A percentile compares a stretch with the other conserved stretches of the same genome.
Evolutionary conservation across 2,113 vertebrate genomes (phyloP).

Genomic region (Nibea coibor): DNA sequence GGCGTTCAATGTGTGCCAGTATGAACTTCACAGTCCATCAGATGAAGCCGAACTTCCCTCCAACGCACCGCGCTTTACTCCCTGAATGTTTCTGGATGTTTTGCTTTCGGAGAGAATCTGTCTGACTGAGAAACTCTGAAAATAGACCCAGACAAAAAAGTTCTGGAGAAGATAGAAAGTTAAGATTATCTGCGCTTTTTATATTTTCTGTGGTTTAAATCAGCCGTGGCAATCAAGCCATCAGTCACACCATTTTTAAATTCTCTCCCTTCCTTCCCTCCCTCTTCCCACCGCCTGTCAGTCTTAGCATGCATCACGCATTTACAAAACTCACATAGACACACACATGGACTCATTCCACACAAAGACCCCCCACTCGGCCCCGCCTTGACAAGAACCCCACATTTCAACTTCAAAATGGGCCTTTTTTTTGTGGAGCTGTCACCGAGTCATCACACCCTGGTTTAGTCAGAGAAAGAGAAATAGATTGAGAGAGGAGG

Average conservation of each 20-base stretch:
- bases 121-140: background rate
- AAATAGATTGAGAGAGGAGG: constrained; percentile 64
- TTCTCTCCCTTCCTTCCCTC: constrained; percentile 43
- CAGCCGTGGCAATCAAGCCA: constrained; percentile 58
- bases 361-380: constrained; percentile 62
- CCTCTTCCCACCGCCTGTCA: constrained; percentile 71
- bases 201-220: constrained; percentile 42
- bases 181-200: constrained; percentile 38
- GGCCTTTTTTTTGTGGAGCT: constrained; percentile 66
- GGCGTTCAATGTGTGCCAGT: too few relatives aligned
- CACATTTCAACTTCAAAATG: constrained; percentile 72
- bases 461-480: constrained; percentile 69
- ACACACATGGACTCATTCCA: constrained; percentile 28
- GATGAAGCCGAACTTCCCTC: background rate
- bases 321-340: constrained; percentile 33
- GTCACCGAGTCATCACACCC: constrained; percentile 71
- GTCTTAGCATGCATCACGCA: constrained; percentile 40
- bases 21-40: too few relatives aligned
- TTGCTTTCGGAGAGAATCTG: background rate
- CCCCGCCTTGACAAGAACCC: constrained; percentile 64
- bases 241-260: constrained; percentile 63
- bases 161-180: constrained; percentile 16
- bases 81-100: background rate
- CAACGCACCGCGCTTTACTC: background rate
- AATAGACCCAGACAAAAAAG: constrained; percentile 29